Base-by-base conservation (phyloP, 2,797 vertebrate species). In the Megaceryle alcyon region DNA sequence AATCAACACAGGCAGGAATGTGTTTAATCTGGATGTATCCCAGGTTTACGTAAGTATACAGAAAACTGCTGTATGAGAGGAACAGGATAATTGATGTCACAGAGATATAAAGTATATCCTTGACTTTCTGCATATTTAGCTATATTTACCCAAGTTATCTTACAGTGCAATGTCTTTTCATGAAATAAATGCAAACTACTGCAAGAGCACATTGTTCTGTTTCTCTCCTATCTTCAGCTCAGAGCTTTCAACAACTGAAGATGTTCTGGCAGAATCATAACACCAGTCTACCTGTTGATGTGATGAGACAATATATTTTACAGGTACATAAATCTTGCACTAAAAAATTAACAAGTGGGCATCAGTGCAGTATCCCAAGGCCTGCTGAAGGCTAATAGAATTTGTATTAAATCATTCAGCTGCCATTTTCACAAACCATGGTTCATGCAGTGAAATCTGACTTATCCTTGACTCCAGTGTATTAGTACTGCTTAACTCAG, bases 1-100 rank as follows among this genome's bases (percentile, higher is more conserved):
- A 84, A 12, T 21, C 64, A 88, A 33, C 28, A 64, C 8, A 61
- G 20, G 44, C 81, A 92, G 88, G 48, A 80, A 85, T 54, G 41
- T 90, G 63, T 86, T 96, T 90, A 63, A 89, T 92, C 88, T 96
- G 90, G 86, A 94, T 93, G 56, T 37, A 44, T 54, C 70, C 93
- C 83, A 89, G 90, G 43, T 80, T 96, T 87, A 85, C 0, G 0
- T 92, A 92, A 91, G 68, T 57, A 85, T 61, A 60, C 44, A 88
- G 90, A 90, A 82, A 93, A 88, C 43, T 96, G 83, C 71, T 90
- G 83, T 49, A 10, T 77, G 86, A 82, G 80, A 66, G 51, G 57
- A 94, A 71, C 49, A 76, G 72, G 51, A 60, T 64, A 79, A 77
- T 49, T 82, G 86, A 73, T 95, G 88, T 93, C 81, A 43, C 75